Evolutionary conservation across 1,140 invertebrate species (phyloP).

Genomic region (Chlorops oryzae): DNA sequence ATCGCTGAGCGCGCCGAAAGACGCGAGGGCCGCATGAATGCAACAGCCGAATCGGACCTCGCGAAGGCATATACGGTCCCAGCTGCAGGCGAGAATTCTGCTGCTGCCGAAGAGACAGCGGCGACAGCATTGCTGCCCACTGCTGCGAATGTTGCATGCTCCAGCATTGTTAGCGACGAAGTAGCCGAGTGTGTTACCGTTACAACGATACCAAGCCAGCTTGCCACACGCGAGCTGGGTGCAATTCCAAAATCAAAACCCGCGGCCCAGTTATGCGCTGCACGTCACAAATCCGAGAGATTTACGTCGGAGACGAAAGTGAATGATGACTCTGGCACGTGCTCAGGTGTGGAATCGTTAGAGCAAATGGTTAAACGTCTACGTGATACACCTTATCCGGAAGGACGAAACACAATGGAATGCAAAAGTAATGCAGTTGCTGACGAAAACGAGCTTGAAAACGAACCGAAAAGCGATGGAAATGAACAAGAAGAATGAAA

Average conservation of each 20-base stretch:
- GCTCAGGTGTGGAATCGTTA: conserved; percentile 31
- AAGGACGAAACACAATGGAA: neutral
- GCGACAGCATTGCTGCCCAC: conserved; percentile 18
- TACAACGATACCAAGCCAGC: conserved; percentile 30
- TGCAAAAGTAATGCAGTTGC: no score
- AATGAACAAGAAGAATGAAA: no score
- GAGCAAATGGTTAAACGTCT: conserved; percentile 39
- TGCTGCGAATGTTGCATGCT: conserved; percentile 22
- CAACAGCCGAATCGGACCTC: neutral
- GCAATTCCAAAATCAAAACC: conserved; percentile 20
- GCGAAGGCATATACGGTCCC: neutral
- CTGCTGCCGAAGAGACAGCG: conserved; percentile 10
- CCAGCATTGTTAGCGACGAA: conserved; percentile 22
- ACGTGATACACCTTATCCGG: conserved; percentile 27
- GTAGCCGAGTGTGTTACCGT: conserved; percentile 24
- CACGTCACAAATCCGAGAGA: conserved; percentile 6
- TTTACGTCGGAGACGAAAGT: neutral
- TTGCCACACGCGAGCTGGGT: conserved; percentile 19
- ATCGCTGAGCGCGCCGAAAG: conserved; percentile 35
- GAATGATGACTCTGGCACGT: neutral
- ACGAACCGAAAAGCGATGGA: no score
- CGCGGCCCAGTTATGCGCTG: conserved; percentile 23
- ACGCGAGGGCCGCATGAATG: conserved; percentile 5
- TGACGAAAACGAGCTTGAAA: no score
- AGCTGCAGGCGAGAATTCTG: neutral